Evolutionary conservation across 1,140 invertebrate species (phyloP).

Genomic region (Rhyzopertha dominica): DNA sequence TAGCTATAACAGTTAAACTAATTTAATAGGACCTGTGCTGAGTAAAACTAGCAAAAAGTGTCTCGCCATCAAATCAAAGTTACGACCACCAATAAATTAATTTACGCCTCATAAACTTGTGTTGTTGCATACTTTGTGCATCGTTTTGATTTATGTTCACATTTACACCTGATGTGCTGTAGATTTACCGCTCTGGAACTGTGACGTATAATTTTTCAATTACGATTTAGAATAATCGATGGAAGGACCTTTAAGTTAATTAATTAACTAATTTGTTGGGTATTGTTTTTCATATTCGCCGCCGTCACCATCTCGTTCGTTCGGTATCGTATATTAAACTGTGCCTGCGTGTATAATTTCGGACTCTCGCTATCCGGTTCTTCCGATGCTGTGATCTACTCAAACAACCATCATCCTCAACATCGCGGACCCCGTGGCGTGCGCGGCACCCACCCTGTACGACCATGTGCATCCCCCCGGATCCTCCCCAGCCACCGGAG

Average conservation of each 20-base stretch:
- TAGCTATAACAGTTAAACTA: too few relatives aligned
- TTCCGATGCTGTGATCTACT: conserved; percentile 38
- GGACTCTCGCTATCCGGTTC: too few relatives aligned
- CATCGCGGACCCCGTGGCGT: conserved; percentile 72
- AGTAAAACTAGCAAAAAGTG: too few relatives aligned
- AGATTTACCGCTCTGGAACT: conserved; percentile 16
- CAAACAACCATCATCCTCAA: conserved; percentile 57
- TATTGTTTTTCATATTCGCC: too few relatives aligned
- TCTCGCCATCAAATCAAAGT: conserved; percentile 26
- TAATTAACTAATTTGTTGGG: conserved; percentile 1
- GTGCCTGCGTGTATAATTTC: too few relatives aligned
- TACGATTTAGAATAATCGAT: too few relatives aligned
- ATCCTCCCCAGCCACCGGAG: conserved; percentile 71
- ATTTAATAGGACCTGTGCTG: too few relatives aligned
- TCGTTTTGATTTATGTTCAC: conserved; percentile 34
- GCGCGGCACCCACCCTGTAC: conserved; percentile 68
- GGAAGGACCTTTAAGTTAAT: conserved; percentile 1
- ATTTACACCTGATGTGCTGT: conserved; percentile 17
- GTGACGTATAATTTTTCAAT: too few relatives aligned
- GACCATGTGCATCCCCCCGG: conserved; percentile 71
- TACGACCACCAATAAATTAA: conserved; percentile 39
- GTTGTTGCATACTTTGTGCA: conserved; percentile 31
- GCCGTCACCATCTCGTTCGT: too few relatives aligned
- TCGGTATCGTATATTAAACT: too few relatives aligned
- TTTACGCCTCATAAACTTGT: conserved; percentile 36